Evolutionary conservation across 2,888 invertebrate genomes (phyloP), one percentile per base, ranked within the genome.

Genomic region (Brachyptera risi): DNA sequence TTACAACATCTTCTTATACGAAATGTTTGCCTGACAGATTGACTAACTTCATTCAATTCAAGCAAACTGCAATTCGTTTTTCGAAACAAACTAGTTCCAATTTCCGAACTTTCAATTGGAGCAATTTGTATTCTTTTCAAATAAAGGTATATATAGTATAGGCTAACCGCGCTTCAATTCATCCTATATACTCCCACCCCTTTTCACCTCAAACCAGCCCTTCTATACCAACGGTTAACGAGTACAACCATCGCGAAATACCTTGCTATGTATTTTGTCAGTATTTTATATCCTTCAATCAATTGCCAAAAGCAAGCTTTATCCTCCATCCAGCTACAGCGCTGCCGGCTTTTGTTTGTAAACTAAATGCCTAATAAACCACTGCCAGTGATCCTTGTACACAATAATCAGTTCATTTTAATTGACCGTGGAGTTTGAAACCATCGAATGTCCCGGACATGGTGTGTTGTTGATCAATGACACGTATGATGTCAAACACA

Each of bases 241-340:
- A 7, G 44, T 40, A 40, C 40, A 40, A n/a, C 9, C 3, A 21
- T 2, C 21, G 17, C 21, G 4, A 21, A 44, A 19, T 19, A 17
- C 44, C 44, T 17, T 44, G 44, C 21, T 11, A 44, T 44, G 11
- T 44, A 44, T 44, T n/a, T 44, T 44, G 44, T 44, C 44, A 44
- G 44, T 44, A 44, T 19, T 44, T 44, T 31, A 31, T 31, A 31
- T 31, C 31, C 31, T 31, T 11, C 31, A 31, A 31, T 31, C 31
- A 31, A 31, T 31, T 7, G n/a, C n/a, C n/a, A n/a, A n/a, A n/a
- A n/a, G n/a, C n/a, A n/a, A n/a, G n/a, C n/a, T n/a, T n/a, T n/a
- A n/a, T n/a, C n/a, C n/a, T n/a, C n/a, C n/a, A n/a, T n/a, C 31
- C 31, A 31, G 31, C 31, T 7, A n/a, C n/a, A n/a, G n/a, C n/a